phyloP scores from a whole-genome alignment of 2,113 vertebrate species.

The Gorsachius goisagi region DNA sequence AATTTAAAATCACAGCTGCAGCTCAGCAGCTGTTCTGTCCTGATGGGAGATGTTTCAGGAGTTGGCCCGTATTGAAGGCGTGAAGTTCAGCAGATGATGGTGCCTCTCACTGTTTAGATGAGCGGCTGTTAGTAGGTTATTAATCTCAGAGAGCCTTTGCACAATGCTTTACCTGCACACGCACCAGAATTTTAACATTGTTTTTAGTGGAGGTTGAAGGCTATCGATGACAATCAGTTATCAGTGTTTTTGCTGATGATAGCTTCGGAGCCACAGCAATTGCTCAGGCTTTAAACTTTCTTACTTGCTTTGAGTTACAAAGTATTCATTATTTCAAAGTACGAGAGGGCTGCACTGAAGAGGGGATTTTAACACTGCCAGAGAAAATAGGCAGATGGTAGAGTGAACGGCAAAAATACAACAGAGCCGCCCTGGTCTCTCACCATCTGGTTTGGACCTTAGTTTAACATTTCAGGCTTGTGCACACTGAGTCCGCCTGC shows the following conservation, averaged over 20 bases:
- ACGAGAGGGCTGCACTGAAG: neutral
- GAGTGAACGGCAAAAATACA: neutral
- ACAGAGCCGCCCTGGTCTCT: neutral
- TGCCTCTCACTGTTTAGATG: neutral
- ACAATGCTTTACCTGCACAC: neutral
- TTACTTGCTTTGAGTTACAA: neutral
- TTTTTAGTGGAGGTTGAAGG: neutral
- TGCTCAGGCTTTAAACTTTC: neutral
- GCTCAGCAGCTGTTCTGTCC: neutral
- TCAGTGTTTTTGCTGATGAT: neutral
- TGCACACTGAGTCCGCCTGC: neutral
- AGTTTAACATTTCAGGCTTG: neutral
- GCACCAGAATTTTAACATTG: neutral
- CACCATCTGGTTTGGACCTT: neutral
- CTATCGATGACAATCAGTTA: neutral
- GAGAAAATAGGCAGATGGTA: slow-evolving; percentile 17
- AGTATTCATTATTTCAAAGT: neutral
- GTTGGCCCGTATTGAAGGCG: neutral
- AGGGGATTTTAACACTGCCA: neutral
- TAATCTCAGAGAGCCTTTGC: neutral
- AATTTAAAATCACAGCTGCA: neutral
- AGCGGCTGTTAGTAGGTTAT: neutral
- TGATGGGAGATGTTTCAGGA: neutral
- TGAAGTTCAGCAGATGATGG: neutral
- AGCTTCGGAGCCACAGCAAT: neutral